Conservation (phyloP, 2,797 vertebrate genomes). For the Enteromius paludinosus region DNA sequence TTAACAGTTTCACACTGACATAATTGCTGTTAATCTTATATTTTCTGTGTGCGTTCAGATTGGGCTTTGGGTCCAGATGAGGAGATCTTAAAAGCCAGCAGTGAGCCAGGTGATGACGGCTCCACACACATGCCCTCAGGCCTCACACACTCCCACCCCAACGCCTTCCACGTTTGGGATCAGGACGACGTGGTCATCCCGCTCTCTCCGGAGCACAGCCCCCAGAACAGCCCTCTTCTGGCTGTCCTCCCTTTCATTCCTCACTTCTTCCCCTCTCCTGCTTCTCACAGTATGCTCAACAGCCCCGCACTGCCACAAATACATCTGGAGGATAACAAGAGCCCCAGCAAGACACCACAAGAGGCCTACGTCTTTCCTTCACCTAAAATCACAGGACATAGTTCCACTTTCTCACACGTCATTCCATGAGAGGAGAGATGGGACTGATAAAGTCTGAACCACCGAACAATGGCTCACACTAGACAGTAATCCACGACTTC, state of each 20-base stretch:
- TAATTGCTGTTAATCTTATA: neutral
- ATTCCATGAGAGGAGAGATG: conserved; percentile 31
- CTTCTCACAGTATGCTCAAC: conserved; percentile 46
- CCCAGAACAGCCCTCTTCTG: conserved; percentile 70
- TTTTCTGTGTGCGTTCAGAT: conserved; percentile 66
- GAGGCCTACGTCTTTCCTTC: conserved; percentile 5
- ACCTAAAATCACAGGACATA: neutral
- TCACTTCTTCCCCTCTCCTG: conserved; percentile 70
- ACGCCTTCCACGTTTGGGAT: conserved; percentile 81
- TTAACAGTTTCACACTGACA: neutral
- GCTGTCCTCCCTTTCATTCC: conserved; percentile 76
- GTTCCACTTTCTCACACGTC: neutral
- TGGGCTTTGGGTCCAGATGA: conserved; percentile 79
- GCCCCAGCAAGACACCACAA: conserved; percentile 17
- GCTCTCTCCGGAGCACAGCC: conserved; percentile 61
- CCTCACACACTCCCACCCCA: conserved; percentile 72
- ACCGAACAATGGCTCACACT: neutral
- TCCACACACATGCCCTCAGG: conserved; percentile 65
- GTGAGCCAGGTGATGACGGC: conserved; percentile 56
- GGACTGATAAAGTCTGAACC: conserved; percentile 12
- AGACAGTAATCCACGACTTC: neutral
- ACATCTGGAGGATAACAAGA: conserved; percentile 33
- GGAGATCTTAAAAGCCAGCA: conserved; percentile 67
- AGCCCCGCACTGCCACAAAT: conserved; percentile 65
- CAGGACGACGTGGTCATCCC: conserved; percentile 78